These are phyloP conservation scores for Potamilus streckersoni DNA, from an alignment of 1,140 invertebrate genomes.

Conservation along the genomic window DNA sequence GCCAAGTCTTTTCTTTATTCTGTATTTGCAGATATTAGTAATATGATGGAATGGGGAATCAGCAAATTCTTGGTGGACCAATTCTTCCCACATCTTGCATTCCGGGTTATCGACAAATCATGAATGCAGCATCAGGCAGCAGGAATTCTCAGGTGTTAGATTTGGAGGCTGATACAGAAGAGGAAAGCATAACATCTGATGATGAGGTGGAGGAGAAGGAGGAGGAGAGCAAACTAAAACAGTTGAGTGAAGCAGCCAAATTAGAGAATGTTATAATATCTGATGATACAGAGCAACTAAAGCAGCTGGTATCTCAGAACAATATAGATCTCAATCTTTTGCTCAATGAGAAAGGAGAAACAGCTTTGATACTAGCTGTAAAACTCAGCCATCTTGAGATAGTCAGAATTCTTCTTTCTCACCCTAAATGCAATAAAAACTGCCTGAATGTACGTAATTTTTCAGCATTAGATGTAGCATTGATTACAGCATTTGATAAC, in stretches of 20 bases:
- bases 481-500: constrained; percentile 47
- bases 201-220: constrained; percentile 11
- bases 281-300: constrained; percentile 20
- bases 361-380: constrained; percentile 44
- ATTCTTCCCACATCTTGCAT: constrained; percentile 18
- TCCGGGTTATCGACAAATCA: constrained; percentile 9
- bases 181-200: constrained; percentile 14
- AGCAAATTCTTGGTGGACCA: constrained; percentile 15
- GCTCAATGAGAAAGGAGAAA: constrained; percentile 43
- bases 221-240: constrained; percentile 8
- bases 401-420: constrained; percentile 38
- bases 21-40: too few species aligned
- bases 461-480: constrained; percentile 45
- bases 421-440: constrained; percentile 37
- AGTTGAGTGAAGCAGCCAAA: constrained; percentile 19
- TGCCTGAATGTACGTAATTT: constrained; percentile 42
- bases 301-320: constrained; percentile 20
- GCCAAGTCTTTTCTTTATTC: too few species aligned
- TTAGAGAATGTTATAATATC: constrained; percentile 27
- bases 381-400: constrained; percentile 40
- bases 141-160: constrained; percentile 6
- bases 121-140: constrained; percentile 21
- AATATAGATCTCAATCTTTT: constrained; percentile 40
- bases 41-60: constrained; percentile 15
- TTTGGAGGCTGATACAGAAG: constrained; percentile 17